Percentiles rank a stretch among this genome's conserved stretches.
Evolutionary conservation across 2,797 vertebrate genomes (phyloP).

Genomic region (Stomatorhinus walkeri): DNA sequence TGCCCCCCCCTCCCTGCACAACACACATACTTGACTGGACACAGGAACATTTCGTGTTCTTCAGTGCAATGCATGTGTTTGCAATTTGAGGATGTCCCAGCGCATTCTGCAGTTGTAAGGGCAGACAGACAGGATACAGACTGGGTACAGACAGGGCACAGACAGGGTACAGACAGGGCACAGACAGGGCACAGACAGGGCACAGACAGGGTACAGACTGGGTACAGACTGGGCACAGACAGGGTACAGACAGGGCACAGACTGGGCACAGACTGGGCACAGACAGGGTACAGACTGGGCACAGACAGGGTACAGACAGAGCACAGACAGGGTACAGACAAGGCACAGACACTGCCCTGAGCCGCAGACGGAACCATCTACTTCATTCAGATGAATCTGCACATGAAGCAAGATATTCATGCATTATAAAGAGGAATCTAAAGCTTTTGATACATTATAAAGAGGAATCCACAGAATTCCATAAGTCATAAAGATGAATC

Average conservation of each 20-base stretch:
- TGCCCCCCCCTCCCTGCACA: background rate
- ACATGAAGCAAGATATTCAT: background rate
- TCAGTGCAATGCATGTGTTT: background rate
- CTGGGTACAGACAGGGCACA: background rate
- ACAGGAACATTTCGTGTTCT: background rate
- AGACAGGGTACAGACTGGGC: background rate
- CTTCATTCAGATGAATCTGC: background rate
- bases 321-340: too few relatives aligned
- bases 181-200: too few relatives aligned
- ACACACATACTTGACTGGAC: background rate
- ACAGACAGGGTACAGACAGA: background rate
- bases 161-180: background rate
- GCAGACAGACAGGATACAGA: background rate
- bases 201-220: background rate
- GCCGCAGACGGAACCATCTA: background rate
- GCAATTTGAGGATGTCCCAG: background rate
- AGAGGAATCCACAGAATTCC: background rate
- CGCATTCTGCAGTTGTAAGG: background rate
- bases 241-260: background rate
- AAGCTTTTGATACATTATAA: background rate
- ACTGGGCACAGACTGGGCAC: background rate
- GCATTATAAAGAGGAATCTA: conserved; percentile 6
- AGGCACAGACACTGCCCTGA: background rate
- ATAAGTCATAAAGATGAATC: background rate
- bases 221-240: too few relatives aligned